Evolutionary conservation across 1,140 invertebrate species (phyloP).

Genomic region (Nomia melanderi): DNA sequence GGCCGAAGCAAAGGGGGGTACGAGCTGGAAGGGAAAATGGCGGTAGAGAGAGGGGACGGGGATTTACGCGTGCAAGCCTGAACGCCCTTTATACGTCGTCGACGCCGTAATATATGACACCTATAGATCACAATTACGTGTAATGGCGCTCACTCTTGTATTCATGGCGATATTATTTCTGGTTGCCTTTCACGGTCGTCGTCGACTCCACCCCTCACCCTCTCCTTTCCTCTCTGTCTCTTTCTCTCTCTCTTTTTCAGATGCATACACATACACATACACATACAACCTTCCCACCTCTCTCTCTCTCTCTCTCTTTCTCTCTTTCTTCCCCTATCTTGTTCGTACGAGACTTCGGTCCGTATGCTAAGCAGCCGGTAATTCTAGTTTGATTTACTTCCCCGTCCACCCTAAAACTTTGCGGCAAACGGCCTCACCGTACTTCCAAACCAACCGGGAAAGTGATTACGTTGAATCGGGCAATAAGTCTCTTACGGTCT

Average conservation of each 20-base stretch:
- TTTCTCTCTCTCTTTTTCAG: neutral
- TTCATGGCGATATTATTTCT: slow-evolving; percentile 77
- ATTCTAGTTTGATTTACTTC: slow-evolving; percentile 75
- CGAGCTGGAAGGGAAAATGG: slow-evolving; percentile 47
- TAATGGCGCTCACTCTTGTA: slow-evolving; percentile 78
- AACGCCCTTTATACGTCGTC: slow-evolving; percentile 76
- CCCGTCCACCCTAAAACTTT: slow-evolving; percentile 56
- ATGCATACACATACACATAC: too few species aligned
- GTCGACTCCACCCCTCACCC: slow-evolving; percentile 33
- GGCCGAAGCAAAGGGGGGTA: slow-evolving; percentile 26
- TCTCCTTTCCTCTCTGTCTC: slow-evolving; percentile 20
- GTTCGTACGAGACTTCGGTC: slow-evolving; percentile 60
- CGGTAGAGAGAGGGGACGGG: slow-evolving; percentile 47
- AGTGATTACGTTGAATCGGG: slow-evolving; percentile 60
- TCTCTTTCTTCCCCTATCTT: slow-evolving; percentile 16
- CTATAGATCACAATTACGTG: slow-evolving; percentile 79
- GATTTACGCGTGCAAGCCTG: slow-evolving; percentile 73
- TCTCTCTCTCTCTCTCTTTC: neutral
- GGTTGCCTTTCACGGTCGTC: slow-evolving; percentile 68
- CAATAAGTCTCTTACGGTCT: slow-evolving; percentile 64
- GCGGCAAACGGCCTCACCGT: slow-evolving; percentile 35
- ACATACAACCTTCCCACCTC: too few species aligned
- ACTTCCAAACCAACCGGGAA: slow-evolving; percentile 54
- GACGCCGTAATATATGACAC: slow-evolving; percentile 74
- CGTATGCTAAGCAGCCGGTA: slow-evolving; percentile 74